Evolutionary conservation across 2,797 vertebrate species (phyloP).

Genomic region (Loriculus beryllinus): DNA sequence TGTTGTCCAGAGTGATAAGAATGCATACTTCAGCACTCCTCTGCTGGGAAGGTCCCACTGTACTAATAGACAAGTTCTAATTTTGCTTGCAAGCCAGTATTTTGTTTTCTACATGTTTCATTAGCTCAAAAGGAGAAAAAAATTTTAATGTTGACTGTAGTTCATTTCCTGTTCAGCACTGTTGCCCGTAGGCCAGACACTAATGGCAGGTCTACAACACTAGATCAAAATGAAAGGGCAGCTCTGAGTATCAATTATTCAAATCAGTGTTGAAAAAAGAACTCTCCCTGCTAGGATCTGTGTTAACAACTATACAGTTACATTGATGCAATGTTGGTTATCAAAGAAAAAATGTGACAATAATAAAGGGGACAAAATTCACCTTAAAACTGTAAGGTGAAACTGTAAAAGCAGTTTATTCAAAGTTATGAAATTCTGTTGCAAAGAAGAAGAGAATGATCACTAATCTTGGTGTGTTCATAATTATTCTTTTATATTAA

Average conservation of each 20-base stretch:
- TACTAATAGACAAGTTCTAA: background rate
- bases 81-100: background rate
- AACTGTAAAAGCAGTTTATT: background rate
- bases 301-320: background rate
- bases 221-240: conserved; percentile 2
- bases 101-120: background rate
- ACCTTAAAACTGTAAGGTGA: background rate
- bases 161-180: background rate
- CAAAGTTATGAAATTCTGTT: background rate
- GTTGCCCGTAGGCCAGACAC: background rate
- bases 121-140: background rate
- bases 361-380: background rate
- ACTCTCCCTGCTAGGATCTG: background rate
- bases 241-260: background rate
- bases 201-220: background rate
- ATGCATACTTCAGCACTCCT: background rate
- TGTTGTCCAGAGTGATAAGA: background rate
- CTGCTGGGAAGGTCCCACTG: background rate
- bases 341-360: background rate
- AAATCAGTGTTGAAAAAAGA: background rate
- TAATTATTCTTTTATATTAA: background rate
- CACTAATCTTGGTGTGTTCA: background rate
- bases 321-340: background rate
- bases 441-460: background rate
- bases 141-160: background rate